Evolutionary conservation across 2,113 vertebrate genomes (phyloP), one percentile per base, ranked within the genome.

Genomic region (Cyprinodon variegatus): DNA sequence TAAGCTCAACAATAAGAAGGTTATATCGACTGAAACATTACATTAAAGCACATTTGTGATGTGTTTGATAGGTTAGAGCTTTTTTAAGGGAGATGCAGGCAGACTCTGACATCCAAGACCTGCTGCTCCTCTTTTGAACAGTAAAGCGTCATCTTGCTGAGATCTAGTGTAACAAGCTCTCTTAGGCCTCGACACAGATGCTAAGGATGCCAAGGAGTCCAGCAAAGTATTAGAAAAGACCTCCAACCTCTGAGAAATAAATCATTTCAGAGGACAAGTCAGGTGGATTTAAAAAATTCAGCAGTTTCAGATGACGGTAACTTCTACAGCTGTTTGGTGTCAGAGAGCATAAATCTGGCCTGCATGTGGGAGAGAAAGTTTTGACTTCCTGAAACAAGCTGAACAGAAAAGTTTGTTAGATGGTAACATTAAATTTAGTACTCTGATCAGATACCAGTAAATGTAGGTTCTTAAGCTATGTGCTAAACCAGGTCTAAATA

Each of bases 191-290:
- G 3, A 61, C n/a, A 40, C 39, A 46, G 22, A 50, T 5, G 29
- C 17, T 60, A 61, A 15, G 8, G 29, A 17, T 48, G 41, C n/a
- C 0, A 36, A 22, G 4, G 6, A 53, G 43, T 29, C 20, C 39
- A 37, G 17, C 7, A 50, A 60, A 11, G 13, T 0, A 29, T 61
- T 17, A 61, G 8, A 45, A 36, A 61, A 61, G 22, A 15, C 37
- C 59, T 37, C 59, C 45, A 75, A 68, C 60, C 12, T 57, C 39
- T 39, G 2, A 2, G 20, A 69, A 63, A 76, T 64, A 63, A 45
- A 61, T 61, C 14, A 41, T 37, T 45, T 40, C 20, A 39, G 50
- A 11, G 11, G 11, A 9, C 1, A 6, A 68, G 43, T 9, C 36
- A 41, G 11, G 11, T 2, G 20, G 14, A 48, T 46, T 61, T 38